Conservation (phyloP, 2,888 invertebrate genomes). For the Dicroscelio sp. region DNA sequence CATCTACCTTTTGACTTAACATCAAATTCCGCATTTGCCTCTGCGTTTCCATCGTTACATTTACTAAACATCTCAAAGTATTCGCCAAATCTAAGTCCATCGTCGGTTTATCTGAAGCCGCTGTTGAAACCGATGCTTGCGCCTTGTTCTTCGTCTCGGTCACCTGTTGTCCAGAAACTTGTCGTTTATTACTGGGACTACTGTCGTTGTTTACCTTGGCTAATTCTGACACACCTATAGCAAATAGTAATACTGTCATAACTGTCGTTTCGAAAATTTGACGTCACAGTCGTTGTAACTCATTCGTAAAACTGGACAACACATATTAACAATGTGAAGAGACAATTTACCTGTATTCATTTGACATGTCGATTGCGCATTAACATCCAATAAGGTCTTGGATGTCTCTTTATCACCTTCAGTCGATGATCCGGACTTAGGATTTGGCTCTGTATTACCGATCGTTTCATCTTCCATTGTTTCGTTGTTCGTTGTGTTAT, state of each 20-base stretch:
- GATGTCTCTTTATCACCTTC: no score
- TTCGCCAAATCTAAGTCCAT: neutral
- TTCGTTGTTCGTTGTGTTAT: no score
- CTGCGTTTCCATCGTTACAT: conserved; percentile 2
- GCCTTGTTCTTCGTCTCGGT: no score
- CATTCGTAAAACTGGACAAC: neutral
- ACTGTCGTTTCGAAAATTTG: conserved; percentile 12
- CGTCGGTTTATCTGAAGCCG: neutral
- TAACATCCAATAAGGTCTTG: no score
- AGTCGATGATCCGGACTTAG: no score
- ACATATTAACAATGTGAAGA: neutral
- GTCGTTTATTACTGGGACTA: neutral
- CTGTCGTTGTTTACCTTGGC: neutral
- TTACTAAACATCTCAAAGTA: neutral
- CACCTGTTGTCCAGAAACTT: neutral
- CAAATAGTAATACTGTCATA: neutral
- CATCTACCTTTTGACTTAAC: neutral
- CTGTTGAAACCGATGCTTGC: neutral
- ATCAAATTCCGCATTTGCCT: neutral
- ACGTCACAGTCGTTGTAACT: neutral
- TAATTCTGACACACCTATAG: neutral
- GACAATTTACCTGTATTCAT: neutral
- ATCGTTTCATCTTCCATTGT: no score
- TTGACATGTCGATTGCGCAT: no score
- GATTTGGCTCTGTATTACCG: no score